Evolutionary conservation across 2,888 invertebrate genomes (phyloP), one percentile per base, ranked within the genome.

Genomic region (Apocheima hispidaria): DNA sequence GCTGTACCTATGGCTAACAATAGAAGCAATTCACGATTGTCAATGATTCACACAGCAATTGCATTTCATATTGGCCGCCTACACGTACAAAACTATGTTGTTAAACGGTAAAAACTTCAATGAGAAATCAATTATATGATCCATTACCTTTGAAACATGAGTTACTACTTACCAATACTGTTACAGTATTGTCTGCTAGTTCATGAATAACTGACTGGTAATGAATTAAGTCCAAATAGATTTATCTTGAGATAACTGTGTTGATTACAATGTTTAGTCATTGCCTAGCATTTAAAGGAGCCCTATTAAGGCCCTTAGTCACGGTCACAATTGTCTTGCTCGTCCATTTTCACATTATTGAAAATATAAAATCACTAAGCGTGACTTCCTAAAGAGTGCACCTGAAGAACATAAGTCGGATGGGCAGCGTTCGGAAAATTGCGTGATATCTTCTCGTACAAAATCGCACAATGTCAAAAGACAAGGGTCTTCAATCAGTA

Each of bases 101-200:
- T 77, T 78, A 76, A 87, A 87, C 86, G 85, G 86, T 88, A 85
- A 83, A 82, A 77, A 73, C 64, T 71, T 79, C 77, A 73, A 82
- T 80, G 69, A 75, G 66, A 71, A 79, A 80, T 84, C 81, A 83
- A 69, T 69, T 75, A 78, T 73, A 66, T 75, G 63, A 70, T 68
- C 65, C 57, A 70, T 70, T 70, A 66, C 55, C 63, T 65, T 57
- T 55, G 56, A 48, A 66, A 68, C 64, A 66, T 53, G 73, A 72
- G 72, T 71, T 66, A 74, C 70, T 75, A 71, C 78, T 75, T 75
- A 74, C 65, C 71, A 46, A 70, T 70, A 77, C 64, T 60, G 71
- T 63, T 68, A 58, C 36, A 43, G 53, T 61, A 62, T 53, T 62
- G 56, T 61, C 48, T 44, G 53, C 30, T 30, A 49, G 33, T 53